phyloP scores from a whole-genome alignment of 2,113 vertebrate species.

The Uria lomvia region DNA sequence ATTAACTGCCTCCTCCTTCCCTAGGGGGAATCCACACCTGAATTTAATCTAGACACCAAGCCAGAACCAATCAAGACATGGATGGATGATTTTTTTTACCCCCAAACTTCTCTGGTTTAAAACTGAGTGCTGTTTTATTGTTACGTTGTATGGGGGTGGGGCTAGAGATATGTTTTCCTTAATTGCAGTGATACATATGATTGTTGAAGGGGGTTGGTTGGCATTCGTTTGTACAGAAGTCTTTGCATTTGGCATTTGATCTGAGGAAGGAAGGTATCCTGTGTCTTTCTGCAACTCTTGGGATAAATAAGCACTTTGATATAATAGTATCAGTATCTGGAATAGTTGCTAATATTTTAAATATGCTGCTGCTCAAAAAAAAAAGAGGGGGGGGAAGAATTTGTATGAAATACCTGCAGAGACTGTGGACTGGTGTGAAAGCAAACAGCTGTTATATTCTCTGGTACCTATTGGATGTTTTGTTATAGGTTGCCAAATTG shows the following conservation, averaged over 20 bases:
- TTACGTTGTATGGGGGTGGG: neutral
- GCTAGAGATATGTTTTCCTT: neutral
- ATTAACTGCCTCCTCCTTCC: neutral
- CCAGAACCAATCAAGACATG: neutral
- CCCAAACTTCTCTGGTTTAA: neutral
- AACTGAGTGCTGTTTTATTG: neutral
- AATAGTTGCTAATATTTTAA: neutral
- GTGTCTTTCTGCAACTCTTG: neutral
- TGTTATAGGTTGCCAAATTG: neutral
- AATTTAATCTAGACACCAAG: neutral
- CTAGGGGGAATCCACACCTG: neutral
- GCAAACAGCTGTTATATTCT: neutral
- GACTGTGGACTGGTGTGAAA: neutral
- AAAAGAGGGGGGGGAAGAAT: neutral
- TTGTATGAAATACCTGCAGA: neutral
- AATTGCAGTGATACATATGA: neutral
- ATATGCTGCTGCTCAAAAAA: neutral
- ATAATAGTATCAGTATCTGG: neutral
- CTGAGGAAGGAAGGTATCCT: neutral
- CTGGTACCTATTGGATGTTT: neutral
- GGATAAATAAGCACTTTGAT: neutral
- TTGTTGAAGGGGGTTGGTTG: neutral
- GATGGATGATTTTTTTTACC: neutral
- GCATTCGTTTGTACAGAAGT: neutral
- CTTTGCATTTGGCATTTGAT: neutral